Percentiles rank a stretch among this genome's conserved stretches.
These are phyloP conservation scores for Chelonus insularis DNA, from an alignment of 1,140 invertebrate genomes.

Conservation along the genomic window DNA sequence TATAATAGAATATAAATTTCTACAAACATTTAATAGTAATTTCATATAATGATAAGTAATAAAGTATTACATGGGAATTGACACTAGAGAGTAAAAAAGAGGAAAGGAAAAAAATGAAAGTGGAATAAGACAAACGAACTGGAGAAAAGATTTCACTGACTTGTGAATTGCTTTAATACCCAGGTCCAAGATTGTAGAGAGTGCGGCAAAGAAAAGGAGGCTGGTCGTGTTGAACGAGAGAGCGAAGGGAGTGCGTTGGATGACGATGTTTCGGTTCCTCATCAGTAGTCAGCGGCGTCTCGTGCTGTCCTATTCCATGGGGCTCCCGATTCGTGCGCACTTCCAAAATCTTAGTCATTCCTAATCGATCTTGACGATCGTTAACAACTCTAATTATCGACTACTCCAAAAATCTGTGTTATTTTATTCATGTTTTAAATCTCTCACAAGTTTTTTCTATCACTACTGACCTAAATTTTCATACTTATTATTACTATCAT, in stretches of 20 bases:
- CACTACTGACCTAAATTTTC: too few relatives aligned
- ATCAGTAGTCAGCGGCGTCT: conserved; percentile 47
- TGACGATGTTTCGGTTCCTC: conserved; percentile 48
- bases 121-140: conserved; percentile 14
- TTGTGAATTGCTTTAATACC: background rate
- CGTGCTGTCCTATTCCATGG: conserved; percentile 38
- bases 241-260: conserved; percentile 30
- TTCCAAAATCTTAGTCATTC: background rate
- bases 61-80: background rate
- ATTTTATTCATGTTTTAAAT: too few relatives aligned
- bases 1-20: conserved; percentile 1
- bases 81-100: conserved; percentile 2
- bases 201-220: conserved; percentile 4
- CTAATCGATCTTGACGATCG: background rate
- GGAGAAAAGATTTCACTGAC: conserved; percentile 25
- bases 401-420: too few relatives aligned
- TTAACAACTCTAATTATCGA: too few relatives aligned
- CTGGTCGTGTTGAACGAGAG: conserved; percentile 4
- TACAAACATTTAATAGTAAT: background rate
- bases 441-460: too few relatives aligned
- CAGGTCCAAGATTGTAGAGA: too few relatives aligned
- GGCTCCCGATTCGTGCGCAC: conserved; percentile 4
- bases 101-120: conserved; percentile 26
- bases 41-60: background rate
- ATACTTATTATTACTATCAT: too few relatives aligned